These are phyloP conservation scores for Mobula hypostoma DNA, from an alignment of 2,113 vertebrate genomes.

Conservation along the genomic window DNA sequence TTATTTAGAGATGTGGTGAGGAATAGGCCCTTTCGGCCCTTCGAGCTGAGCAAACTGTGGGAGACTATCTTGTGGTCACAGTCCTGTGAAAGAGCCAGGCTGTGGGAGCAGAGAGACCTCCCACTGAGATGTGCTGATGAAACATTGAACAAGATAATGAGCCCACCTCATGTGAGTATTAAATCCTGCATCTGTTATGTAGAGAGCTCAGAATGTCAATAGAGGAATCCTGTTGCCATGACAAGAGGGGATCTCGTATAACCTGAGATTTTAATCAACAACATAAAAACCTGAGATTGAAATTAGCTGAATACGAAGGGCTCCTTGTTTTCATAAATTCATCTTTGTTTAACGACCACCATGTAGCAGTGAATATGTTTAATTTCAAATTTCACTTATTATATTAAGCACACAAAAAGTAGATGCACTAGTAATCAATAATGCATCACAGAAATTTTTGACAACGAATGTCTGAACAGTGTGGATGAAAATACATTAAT, in stretches of 20 bases:
- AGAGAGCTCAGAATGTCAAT: background rate
- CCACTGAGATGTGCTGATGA: background rate
- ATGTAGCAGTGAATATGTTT: background rate
- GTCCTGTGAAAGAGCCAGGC: too few species aligned
- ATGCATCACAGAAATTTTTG: background rate
- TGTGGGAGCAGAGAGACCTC: too few species aligned
- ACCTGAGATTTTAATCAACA: background rate
- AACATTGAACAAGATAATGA: background rate
- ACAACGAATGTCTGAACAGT: slow-evolving; percentile 14
- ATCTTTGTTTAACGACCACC: background rate
- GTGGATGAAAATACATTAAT: slow-evolving; percentile 13
- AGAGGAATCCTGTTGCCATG: background rate
- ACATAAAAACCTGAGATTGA: background rate
- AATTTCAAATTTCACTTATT: slow-evolving; percentile 13
- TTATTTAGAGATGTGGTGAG: too few species aligned
- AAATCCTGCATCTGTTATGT: background rate
- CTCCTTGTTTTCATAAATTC: background rate
- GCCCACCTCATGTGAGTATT: background rate
- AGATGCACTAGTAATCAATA: slow-evolving; percentile 11
- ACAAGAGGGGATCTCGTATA: background rate
- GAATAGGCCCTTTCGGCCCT: too few species aligned
- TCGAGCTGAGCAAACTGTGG: too few species aligned
- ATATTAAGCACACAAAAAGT: background rate
- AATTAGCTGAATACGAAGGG: background rate
- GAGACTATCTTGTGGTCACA: too few species aligned